Conservation (phyloP, 2,113 vertebrate species). For the Macquaria australasica region DNA sequence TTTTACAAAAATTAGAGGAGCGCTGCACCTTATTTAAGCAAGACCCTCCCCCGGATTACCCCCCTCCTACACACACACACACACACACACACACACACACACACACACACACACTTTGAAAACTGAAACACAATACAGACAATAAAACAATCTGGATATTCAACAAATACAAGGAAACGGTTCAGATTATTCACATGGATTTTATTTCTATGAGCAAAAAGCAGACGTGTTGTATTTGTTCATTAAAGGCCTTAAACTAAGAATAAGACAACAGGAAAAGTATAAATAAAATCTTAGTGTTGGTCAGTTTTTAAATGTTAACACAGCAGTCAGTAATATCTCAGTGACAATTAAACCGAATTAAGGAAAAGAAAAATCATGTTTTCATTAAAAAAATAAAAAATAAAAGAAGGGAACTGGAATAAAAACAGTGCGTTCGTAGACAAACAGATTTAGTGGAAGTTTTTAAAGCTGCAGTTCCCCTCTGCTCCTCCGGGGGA, state of each 20-base stretch:
- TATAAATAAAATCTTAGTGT: no score
- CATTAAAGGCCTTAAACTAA: no score
- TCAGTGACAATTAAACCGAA: neutral
- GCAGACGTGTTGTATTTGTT: neutral
- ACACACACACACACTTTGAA: no score
- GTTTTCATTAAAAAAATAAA: neutral
- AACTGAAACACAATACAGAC: neutral
- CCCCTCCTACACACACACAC: no score
- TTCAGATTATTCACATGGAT: neutral
- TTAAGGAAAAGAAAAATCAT: neutral
- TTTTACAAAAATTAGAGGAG: no score
- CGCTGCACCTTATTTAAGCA: no score
- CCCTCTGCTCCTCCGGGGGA: constrained; percentile 16
- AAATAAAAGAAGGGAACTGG: neutral
- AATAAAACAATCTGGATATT: neutral
- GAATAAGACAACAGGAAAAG: no score
- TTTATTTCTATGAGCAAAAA: neutral
- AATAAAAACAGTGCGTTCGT: neutral
- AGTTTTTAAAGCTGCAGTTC: neutral
- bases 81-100: no score
- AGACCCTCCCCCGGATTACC: no score
- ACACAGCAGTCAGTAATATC: no score
- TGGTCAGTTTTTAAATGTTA: no score
- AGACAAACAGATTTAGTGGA: neutral
- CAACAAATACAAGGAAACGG: neutral